A percentile compares a stretch with the other conserved stretches of the same genome.
Conservation (phyloP, 2,113 vertebrate genomes). For the human (Homo sapiens) region GRCh38 chr5:66605001-66605500, state of each 20-base stretch:
- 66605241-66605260: not conserved
- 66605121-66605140: not conserved
- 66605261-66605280: not conserved
- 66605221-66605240: not conserved
- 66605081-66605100: not conserved
- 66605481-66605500: not conserved
- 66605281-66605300: not conserved
- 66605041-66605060: constrained; percentile 24
- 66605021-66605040: not conserved
- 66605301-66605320: not conserved
- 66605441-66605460: not conserved
- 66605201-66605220: not conserved
- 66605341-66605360: not conserved
- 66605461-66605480: not conserved
- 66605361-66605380: not conserved
- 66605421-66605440: not conserved
- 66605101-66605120: not conserved
- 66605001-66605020: not conserved
- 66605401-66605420: not conserved
- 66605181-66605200: not conserved
- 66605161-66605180: constrained; percentile 1
- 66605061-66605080: not conserved
- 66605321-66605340: not conserved
- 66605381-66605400: not conserved
- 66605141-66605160: not conserved